Percentiles rank a stretch among this genome's conserved stretches.
Conservation (phyloP, 2,888 invertebrate species). For the Stictocephala bisonia region DNA sequence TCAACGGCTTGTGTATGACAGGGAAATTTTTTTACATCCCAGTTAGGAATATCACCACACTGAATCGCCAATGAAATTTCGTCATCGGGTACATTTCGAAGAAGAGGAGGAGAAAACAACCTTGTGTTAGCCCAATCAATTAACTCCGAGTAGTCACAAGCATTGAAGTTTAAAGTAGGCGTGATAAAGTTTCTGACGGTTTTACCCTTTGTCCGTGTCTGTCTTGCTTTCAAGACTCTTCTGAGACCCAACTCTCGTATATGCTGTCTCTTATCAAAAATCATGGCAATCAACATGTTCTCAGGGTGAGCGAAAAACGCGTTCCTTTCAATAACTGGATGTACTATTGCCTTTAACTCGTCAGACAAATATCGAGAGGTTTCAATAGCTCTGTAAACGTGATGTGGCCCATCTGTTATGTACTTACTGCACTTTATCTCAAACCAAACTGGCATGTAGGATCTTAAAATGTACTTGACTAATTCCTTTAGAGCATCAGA, state of each 20-base stretch:
- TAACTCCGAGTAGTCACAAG: not conserved
- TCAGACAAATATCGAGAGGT: too few relatives aligned
- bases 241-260: not conserved
- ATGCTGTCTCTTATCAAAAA: not conserved
- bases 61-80: not conserved
- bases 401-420: constrained; percentile 27
- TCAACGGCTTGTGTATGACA: constrained; percentile 51
- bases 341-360: not conserved
- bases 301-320: constrained; percentile 30
- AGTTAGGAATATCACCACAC: not conserved
- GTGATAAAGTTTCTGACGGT: not conserved
- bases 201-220: constrained; percentile 7
- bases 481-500: constrained; percentile 21
- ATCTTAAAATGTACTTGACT: constrained; percentile 5
- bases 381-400: constrained; percentile 23
- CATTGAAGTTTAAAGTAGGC: not conserved
- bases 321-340: constrained; percentile 32
- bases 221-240: constrained; percentile 7
- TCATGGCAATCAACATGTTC: constrained; percentile 13
- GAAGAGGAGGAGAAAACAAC: constrained; percentile 16
- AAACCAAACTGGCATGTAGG: constrained; percentile 40
- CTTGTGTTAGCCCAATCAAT: constrained; percentile 10
- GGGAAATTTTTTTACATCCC: constrained; percentile 26
- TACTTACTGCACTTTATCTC: constrained; percentile 33
- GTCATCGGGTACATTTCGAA: not conserved